phyloP scores from a whole-genome alignment of 2,113 vertebrate species.

The Cnemophilus loriae region DNA sequence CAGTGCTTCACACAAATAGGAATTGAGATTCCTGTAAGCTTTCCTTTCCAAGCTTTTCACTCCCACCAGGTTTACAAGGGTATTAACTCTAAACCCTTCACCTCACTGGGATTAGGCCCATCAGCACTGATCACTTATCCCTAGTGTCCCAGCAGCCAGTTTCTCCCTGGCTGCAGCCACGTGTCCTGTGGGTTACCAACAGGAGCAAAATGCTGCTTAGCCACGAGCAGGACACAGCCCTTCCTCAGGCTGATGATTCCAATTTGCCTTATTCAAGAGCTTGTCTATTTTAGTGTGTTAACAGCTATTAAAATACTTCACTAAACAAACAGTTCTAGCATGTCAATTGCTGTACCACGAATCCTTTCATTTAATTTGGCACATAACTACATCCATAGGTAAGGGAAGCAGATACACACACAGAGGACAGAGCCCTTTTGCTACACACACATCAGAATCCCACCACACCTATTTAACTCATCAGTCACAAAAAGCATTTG shows the following conservation, averaged over 20 bases:
- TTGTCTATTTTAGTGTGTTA: not conserved
- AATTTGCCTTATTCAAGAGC: not conserved
- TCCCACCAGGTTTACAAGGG: not conserved
- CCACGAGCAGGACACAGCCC: not conserved
- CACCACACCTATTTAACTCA: not conserved
- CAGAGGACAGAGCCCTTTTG: not conserved
- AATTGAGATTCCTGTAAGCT: not conserved
- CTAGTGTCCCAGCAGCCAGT: not conserved
- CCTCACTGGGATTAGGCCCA: not conserved
- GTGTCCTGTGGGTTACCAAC: accelerated
- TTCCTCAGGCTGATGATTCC: not conserved
- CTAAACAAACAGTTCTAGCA: not conserved
- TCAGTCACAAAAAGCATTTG: not conserved
- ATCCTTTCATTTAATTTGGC: not conserved
- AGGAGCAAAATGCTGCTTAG: not conserved
- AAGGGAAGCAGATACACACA: not conserved
- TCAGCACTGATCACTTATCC: not conserved
- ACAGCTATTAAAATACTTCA: constrained; percentile 10
- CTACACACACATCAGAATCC: not conserved
- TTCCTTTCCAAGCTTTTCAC: not conserved
- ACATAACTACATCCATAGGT: not conserved
- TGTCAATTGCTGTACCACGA: not conserved
- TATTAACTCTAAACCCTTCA: not conserved
- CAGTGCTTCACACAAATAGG: too few species aligned
- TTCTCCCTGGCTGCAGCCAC: not conserved